Evolutionary conservation across 2,888 invertebrate genomes (phyloP).

Genomic region (Drosophila testacea): DNA sequence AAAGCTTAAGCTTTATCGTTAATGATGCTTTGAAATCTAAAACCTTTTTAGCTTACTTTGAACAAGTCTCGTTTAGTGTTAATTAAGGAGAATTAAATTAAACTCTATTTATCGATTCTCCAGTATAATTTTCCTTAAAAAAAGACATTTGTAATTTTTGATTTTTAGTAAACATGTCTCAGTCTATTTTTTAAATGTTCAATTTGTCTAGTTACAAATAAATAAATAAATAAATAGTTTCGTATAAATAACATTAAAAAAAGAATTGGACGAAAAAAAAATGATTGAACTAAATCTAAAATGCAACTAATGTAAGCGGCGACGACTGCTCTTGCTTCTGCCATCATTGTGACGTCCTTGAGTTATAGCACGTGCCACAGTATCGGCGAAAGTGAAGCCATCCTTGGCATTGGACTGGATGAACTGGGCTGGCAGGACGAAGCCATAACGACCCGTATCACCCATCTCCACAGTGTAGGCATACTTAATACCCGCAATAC

Average conservation of each 20-base stretch:
- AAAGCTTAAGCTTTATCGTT: too few species aligned
- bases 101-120: too few species aligned
- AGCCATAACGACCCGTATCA: conserved; percentile 93
- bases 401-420: conserved; percentile 92
- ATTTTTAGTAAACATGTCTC: conserved; percentile 76
- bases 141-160: not conserved
- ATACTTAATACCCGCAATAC: conserved; percentile 92
- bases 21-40: too few species aligned
- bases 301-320: conserved; percentile 59
- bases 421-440: conserved; percentile 92
- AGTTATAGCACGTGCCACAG: conserved; percentile 87
- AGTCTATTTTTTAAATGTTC: conserved; percentile 77
- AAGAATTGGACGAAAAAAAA: conserved; percentile 37
- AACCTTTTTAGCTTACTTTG: too few species aligned
- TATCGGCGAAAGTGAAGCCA: conserved; percentile 90
- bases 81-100: too few species aligned
- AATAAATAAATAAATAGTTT: conserved; percentile 72
- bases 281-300: conserved; percentile 46
- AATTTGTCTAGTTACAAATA: conserved; percentile 78
- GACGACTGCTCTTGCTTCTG: conserved; percentile 50
- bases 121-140: not conserved
- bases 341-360: conserved; percentile 65
- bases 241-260: conserved; percentile 66
- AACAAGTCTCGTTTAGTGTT: too few species aligned
- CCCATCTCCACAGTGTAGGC: conserved; percentile 95